Percentiles rank a stretch among this genome's conserved stretches.
These are phyloP conservation scores for Anarhynchus alexandrinus DNA, from an alignment of 2,113 vertebrate species.

Conservation along the genomic window DNA sequence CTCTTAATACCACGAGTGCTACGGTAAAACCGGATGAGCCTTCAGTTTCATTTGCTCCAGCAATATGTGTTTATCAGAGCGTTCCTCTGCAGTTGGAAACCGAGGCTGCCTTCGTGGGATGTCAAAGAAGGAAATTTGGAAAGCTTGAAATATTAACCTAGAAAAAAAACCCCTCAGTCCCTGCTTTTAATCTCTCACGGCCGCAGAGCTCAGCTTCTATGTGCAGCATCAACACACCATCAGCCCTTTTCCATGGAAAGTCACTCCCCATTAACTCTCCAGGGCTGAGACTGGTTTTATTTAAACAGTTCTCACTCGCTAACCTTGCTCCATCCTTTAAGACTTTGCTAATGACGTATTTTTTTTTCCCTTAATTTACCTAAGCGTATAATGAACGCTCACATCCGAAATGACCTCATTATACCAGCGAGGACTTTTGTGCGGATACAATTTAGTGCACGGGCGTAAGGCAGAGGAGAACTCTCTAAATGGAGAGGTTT, in stretches of 20 bases:
- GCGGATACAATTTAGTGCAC: background rate
- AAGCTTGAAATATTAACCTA: conserved; percentile 48
- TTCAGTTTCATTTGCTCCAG: conserved; percentile 36
- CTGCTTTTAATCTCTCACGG: conserved; percentile 8
- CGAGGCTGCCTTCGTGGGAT: conserved; percentile 7
- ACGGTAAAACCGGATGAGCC: conserved; percentile 40
- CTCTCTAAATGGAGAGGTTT: conserved; percentile 12
- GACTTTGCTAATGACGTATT: conserved; percentile 33
- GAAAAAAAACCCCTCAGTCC: background rate
- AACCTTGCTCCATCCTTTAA: conserved; percentile 35
- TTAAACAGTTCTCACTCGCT: conserved; percentile 37
- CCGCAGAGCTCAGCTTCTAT: background rate
- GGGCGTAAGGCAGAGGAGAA: background rate
- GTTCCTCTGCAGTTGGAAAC: conserved; percentile 34
- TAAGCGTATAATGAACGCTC: background rate
- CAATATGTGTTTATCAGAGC: conserved; percentile 22
- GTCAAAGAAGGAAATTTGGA: conserved; percentile 17
- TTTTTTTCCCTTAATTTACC: conserved; percentile 6
- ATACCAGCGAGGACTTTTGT: background rate
- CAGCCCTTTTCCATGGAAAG: background rate
- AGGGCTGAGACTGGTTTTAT: conserved; percentile 15
- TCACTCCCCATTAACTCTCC: background rate
- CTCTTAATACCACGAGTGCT: conserved; percentile 47
- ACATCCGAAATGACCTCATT: conserved; percentile 39
- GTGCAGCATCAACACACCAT: background rate